These are phyloP conservation scores for Megalopta genalis DNA, from an alignment of 1,140 invertebrate genomes.

Conservation along the genomic window DNA sequence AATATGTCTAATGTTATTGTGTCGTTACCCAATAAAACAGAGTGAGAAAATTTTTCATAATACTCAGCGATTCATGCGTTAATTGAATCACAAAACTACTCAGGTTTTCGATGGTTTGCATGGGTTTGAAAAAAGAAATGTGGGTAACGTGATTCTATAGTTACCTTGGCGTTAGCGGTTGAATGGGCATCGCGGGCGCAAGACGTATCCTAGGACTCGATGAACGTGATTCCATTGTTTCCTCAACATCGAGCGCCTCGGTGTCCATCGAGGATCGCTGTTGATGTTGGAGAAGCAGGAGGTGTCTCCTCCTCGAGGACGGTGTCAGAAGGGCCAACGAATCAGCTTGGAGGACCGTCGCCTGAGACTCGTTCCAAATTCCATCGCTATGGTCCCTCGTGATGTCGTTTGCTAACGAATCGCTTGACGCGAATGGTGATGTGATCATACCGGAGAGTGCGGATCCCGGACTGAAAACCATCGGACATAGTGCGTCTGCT, in stretches of 20 bases:
- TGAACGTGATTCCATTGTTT: constrained; percentile 81
- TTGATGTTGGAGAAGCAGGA: constrained; percentile 88
- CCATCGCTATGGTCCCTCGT: constrained; percentile 91
- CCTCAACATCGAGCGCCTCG: constrained; percentile 87
- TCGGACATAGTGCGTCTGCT: constrained; percentile 21
- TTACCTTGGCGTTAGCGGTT: constrained; percentile 68
- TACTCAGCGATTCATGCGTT: too few species aligned
- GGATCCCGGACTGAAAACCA: constrained; percentile 37
- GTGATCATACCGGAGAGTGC: constrained; percentile 48
- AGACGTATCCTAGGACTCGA: constrained; percentile 74
- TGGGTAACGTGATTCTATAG: background rate
- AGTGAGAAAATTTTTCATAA: too few species aligned
- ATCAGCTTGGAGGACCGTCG: constrained; percentile 89
- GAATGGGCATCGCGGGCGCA: constrained; percentile 71
- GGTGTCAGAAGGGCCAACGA: constrained; percentile 86
- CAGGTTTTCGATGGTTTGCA: too few species aligned
- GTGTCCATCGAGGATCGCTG: constrained; percentile 92
- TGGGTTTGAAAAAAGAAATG: background rate
- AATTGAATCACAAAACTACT: too few species aligned
- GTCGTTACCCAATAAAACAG: too few species aligned
- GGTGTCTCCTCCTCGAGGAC: constrained; percentile 87
- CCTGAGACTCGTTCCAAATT: constrained; percentile 93
- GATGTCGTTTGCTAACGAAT: constrained; percentile 87
- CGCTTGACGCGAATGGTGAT: constrained; percentile 89
- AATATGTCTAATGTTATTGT: too few species aligned